Base-by-base conservation (phyloP, 2,797 vertebrate species). In the Tokudaia muenninki region DNA sequence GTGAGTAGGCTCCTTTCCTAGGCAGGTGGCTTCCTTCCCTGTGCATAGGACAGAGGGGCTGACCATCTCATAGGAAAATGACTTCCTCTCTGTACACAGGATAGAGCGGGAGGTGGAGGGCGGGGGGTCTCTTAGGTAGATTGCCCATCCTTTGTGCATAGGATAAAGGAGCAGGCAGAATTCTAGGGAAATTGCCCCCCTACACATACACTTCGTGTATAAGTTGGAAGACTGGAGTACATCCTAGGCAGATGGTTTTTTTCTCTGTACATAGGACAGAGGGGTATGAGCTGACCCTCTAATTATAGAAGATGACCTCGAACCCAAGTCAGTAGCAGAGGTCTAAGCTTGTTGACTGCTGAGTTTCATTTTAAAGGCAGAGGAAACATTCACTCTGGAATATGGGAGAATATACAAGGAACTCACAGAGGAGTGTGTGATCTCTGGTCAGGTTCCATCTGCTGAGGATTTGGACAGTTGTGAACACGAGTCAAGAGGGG, bases 1-100 rank as follows among this genome's bases (percentile, higher is more conserved):
- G 44, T 11, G 84, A 70, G 0, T 8, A 3, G 41, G 12, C 3
- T 22, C 34, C 5, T 0, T 16, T 55, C 17, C 50, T 16, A 0
- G 19, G 34, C 21, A 47, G 11, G 34, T 1, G 41, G n/a, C 31
- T 11, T 13, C 61, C 14, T 63, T 12, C 34, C 3, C 26, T 34
- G 24, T 59, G 65, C 21, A 52, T 29, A 21, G 63, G n/a, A 55
- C 8, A 70, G n/a, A 26, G 16, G 44, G 44, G 13, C 50, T 41
- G 74, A 13, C 57, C 3, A 29, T 17, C 17, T 75, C 14, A 3
- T 8, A 31, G 34, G 91, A 12, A 52, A 34, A 63, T 63, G 77
- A 19, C 41, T 83, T 47, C 31, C 13, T 57, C 70, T 65, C 16
- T 59, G 21, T 26, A 34, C 65, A 81, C 11, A 80, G 74, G 74